Conservation (phyloP, 2,113 vertebrate genomes). For the Hypanus sabinus region DNA sequence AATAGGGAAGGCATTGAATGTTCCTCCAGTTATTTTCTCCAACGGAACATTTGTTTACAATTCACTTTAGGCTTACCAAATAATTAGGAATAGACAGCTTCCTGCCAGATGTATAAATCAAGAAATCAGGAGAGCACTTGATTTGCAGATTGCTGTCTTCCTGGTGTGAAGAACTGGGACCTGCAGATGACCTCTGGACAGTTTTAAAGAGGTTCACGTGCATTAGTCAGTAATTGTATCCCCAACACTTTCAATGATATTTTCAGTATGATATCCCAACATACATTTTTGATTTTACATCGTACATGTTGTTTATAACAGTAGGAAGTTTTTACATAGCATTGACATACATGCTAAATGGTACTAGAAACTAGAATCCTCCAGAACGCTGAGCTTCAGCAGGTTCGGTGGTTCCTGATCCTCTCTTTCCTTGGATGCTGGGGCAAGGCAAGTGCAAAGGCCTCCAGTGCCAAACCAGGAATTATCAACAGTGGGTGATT, state of each 20-base stretch:
- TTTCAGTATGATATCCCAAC: not conserved
- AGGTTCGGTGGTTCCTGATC: not conserved
- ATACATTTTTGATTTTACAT: not conserved
- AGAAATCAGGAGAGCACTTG: too few relatives aligned
- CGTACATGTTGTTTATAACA: not conserved
- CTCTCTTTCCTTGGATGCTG: not conserved
- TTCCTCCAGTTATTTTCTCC: not conserved
- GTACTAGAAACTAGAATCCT: not conserved
- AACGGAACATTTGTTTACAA: not conserved
- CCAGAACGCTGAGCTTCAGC: not conserved
- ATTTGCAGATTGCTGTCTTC: not conserved
- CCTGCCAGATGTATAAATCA: not conserved
- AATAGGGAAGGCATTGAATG: not conserved
- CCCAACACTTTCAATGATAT: not conserved
- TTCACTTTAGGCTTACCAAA: not conserved
- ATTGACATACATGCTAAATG: not conserved
- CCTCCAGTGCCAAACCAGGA: not conserved
- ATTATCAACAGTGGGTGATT: not conserved
- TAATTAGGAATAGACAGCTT: not conserved
- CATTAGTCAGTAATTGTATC: not conserved
- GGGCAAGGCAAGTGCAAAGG: not conserved
- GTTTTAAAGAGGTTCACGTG: not conserved
- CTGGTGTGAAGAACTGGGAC: not conserved
- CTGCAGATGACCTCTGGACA: not conserved
- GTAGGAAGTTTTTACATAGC: not conserved